Conservation (phyloP, 2,113 vertebrate species). For the Phyllostomus hastatus region DNA sequence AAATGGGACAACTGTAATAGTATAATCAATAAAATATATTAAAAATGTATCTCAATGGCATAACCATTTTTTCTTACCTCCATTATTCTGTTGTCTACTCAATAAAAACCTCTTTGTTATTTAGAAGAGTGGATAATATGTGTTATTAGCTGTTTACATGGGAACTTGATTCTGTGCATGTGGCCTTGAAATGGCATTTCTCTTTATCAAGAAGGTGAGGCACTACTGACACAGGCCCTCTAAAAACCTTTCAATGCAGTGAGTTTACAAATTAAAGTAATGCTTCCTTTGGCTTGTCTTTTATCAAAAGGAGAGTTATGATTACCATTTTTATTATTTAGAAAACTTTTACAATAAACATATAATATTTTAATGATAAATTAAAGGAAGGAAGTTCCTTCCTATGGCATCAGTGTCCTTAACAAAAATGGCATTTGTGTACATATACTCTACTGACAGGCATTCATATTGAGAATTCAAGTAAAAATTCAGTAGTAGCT, state of each 20-base stretch:
- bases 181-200: not conserved
- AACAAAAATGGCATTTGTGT: not conserved
- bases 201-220: not conserved
- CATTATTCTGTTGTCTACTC: not conserved
- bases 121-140: not conserved
- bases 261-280: not conserved
- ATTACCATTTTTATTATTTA: not conserved
- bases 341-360: conserved; percentile 15
- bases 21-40: no score
- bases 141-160: not conserved
- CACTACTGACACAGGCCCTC: not conserved
- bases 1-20: no score
- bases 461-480: not conserved
- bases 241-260: not conserved
- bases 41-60: not conserved
- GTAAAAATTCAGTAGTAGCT: not conserved
- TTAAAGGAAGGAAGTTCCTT: not conserved
- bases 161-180: not conserved
- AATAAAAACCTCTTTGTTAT: not conserved
- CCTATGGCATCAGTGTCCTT: not conserved
- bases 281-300: not conserved
- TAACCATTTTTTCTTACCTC: not conserved
- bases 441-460: accelerated
- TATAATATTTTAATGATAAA: not conserved
- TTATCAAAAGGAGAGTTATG: not conserved